Evolutionary conservation across 2,797 vertebrate genomes (phyloP), one percentile per base, ranked within the genome.

Genomic region (Leptodactylus fallax): DNA sequence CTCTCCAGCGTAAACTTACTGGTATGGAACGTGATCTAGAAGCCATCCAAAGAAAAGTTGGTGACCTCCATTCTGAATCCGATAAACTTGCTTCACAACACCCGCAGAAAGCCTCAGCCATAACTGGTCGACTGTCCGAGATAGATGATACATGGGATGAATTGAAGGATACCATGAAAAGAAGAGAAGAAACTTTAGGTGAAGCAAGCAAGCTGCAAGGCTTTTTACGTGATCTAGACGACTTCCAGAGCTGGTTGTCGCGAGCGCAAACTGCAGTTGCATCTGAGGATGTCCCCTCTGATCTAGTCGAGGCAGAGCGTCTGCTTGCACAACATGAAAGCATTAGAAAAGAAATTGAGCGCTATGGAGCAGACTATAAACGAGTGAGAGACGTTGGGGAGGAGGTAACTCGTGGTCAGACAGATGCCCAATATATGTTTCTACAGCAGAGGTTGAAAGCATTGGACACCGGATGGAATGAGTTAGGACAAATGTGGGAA

Each of bases 401-500:
- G 25, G 97, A 97, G 91, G 97, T 99, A 92, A 98, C 97, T 49
- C 95, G 91, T n/a, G 98, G 96, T 81, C 97, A 97, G 91, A 96
- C 96, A 0, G 98, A 99, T 82, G 93, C 96, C 67, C 98, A 98
- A 92, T 90, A 97, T 91, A 95, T 97, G 94, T 97, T 98, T 91
- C 92, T 99, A 79, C 96, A 95, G 6, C 97, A 97, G 93, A 95
- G 98, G 49, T 94, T 99, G 21, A 97, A 99, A 87, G 96, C 97
- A 0, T 92, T 99, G 87, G 98, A 98, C 78, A 97, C 96, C 0
- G 97, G 97, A 87, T 99, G 98, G 98, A 96, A 98, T 5, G 97
- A 99, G 91, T 93, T 99, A 91, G 95, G 96, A 21, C 93, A 95
- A 87, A 98, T 97, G 97, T 99, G 98, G 98, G 98, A 99, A 93